Evolutionary conservation across 2,888 invertebrate genomes (phyloP).

Genomic region (Nineta flava): DNA sequence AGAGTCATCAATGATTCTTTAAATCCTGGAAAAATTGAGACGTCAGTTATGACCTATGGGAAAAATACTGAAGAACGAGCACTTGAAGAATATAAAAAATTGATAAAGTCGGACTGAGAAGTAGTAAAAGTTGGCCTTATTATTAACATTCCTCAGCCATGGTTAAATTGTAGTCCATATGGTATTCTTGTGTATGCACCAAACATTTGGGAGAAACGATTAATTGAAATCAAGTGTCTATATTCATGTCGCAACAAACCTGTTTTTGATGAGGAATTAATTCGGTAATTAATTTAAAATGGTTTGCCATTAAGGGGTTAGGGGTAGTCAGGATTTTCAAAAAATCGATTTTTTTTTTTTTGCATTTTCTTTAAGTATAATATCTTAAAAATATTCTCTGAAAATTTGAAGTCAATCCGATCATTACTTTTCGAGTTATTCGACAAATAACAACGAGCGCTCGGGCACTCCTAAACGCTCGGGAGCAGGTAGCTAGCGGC

Average conservation of each 20-base stretch:
- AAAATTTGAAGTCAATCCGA: too few relatives aligned
- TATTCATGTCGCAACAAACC: slow-evolving; percentile 10
- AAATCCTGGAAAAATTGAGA: slow-evolving; percentile 8
- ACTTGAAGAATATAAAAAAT: slow-evolving; percentile 10
- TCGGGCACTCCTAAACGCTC: too few relatives aligned
- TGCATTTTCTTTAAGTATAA: too few relatives aligned
- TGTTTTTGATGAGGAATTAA: neutral
- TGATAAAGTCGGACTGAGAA: slow-evolving; percentile 8
- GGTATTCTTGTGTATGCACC: slow-evolving; percentile 10
- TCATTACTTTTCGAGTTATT: too few relatives aligned
- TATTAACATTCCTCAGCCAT: slow-evolving; percentile 11
- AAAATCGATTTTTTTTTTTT: too few relatives aligned
- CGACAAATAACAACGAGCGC: too few relatives aligned
- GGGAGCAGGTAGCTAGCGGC: too few relatives aligned
- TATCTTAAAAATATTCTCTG: too few relatives aligned
- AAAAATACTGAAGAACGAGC: slow-evolving; percentile 12
- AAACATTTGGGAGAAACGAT: slow-evolving; percentile 12
- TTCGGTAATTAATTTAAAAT: slow-evolving; percentile 3
- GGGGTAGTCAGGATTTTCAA: too few relatives aligned
- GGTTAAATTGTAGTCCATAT: slow-evolving; percentile 13
- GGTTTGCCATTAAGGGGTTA: slow-evolving; percentile 7
- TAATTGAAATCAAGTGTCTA: slow-evolving; percentile 14
- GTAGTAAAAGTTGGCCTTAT: slow-evolving; percentile 13
- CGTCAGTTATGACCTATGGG: slow-evolving; percentile 11
- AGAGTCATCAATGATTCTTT: slow-evolving; percentile 11